Evolutionary conservation across 2,797 vertebrate genomes (phyloP).

Genomic region (Siniperca obscura): DNA sequence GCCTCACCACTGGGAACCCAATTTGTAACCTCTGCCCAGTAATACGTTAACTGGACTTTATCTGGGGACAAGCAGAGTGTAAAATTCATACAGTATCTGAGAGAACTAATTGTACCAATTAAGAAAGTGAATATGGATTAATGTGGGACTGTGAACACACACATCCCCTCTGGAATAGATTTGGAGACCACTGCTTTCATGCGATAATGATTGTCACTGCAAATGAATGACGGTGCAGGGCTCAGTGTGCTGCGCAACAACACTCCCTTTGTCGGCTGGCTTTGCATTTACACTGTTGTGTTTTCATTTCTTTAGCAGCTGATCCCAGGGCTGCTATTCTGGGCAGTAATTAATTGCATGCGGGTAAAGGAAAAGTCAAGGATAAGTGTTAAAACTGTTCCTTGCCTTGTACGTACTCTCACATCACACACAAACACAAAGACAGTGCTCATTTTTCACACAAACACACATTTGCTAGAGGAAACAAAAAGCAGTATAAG

Average conservation of each 20-base stretch:
- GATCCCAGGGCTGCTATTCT: constrained; percentile 70
- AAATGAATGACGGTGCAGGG: constrained; percentile 66
- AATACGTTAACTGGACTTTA: constrained; percentile 82
- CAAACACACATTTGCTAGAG: constrained; percentile 52
- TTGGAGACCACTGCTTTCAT: constrained; percentile 66
- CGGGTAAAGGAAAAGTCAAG: constrained; percentile 75
- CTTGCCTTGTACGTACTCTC: constrained; percentile 31
- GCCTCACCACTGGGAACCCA: constrained; percentile 73
- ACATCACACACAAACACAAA: constrained; percentile 43
- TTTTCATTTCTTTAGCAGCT: constrained; percentile 68
- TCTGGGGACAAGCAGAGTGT: constrained; percentile 78
- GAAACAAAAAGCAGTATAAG: constrained; percentile 51
- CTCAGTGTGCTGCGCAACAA: constrained; percentile 39
- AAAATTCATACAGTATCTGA: constrained; percentile 81
- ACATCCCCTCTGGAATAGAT: constrained; percentile 66
- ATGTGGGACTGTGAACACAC: constrained; percentile 62
- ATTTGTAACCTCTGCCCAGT: constrained; percentile 83
- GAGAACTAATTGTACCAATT: constrained; percentile 84
- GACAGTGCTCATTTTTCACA: constrained; percentile 43
- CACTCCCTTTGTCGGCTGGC: constrained; percentile 36
- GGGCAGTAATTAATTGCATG: constrained; percentile 74
- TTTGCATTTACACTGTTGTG: constrained; percentile 64
- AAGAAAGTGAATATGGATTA: constrained; percentile 82
- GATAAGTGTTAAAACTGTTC: constrained; percentile 73
- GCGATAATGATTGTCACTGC: constrained; percentile 73